Conservation (phyloP, 2,113 vertebrate genomes). For the Cyanistes caeruleus region DNA sequence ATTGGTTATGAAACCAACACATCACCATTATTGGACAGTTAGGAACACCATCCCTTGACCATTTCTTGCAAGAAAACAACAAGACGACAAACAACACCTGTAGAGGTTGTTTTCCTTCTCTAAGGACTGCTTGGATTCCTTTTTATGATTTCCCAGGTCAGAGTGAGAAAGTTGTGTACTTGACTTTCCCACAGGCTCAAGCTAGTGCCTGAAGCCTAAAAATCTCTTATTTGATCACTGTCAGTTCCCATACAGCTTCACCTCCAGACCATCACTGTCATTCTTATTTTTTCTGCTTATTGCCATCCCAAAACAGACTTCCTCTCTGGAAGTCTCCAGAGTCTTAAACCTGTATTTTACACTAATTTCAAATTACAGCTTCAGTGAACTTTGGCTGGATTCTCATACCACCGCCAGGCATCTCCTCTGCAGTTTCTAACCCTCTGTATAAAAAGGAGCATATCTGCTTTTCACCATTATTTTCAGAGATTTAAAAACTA, state of each 20-base stretch:
- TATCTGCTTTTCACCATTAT: not conserved
- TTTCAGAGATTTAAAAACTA: not conserved
- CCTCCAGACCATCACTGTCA: not conserved
- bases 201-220: too few relatives aligned
- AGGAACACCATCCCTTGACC: too few relatives aligned
- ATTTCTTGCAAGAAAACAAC: too few relatives aligned
- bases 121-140: too few relatives aligned
- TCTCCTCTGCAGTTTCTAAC: not conserved
- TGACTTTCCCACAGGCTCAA: too few relatives aligned
- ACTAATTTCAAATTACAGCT: not conserved
- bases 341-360: not conserved
- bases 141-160: too few relatives aligned
- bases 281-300: not conserved
- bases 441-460: not conserved
- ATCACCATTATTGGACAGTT: too few relatives aligned
- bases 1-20: too few relatives aligned
- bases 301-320: not conserved
- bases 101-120: too few relatives aligned
- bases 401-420: not conserved
- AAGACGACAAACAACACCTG: too few relatives aligned
- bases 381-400: not conserved
- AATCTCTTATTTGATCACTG: too few relatives aligned
- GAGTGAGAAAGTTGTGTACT: too few relatives aligned
- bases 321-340: not conserved
- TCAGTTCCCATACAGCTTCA: not conserved